Evolutionary conservation across 92 coral and sea anemone species (phyloP), one percentile per base, ranked within the genome.

Genomic region (Paramuricea clavata): DNA sequence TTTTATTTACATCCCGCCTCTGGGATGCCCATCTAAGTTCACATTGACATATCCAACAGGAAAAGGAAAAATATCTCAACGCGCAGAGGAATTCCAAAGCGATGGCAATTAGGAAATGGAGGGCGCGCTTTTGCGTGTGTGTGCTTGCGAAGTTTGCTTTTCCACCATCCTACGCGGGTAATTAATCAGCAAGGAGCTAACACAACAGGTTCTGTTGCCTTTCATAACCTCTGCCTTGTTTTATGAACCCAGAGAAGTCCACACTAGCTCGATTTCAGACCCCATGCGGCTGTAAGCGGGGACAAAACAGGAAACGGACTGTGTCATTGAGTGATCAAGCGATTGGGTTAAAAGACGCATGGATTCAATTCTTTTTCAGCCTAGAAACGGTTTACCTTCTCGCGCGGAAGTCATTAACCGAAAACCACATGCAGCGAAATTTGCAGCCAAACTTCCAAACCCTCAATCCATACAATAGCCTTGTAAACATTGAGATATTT

Each of bases 231-330:
- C 27, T 0, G 22, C 27, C 23, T 25, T n/a, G 52, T 30, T 49
- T 76, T 76, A 68, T 33, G 28, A 28, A 13, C 82, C 28, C 12
- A 31, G 82, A 76, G 47, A 31, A 11, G 64, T 32, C 39, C 23
- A 68, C 68, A 41, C 68, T 12, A n/a, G 26, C 67, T 33, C 28
- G 44, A 49, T 27, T 49, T 76, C 23, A 9, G 82, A 76, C 82
- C 82, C 69, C 82, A 33, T 54, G 82, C 33, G 39, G 82, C 17
- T 54, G 67, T 27, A 2, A 17, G 35, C 26, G 25, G 64, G 82
- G 82, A 76, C 82, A 76, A 76, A 76, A 76, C 82, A 76, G 82
- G 82, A 76, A 76, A 76, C 82, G 25, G 13, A 54, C 60, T 30
- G 60, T 76, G 82, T 42, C 79, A 73, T 42, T 73, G 79, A 73